Base-by-base conservation (phyloP, 2,797 vertebrate species). In the Neoniphon sammara region DNA sequence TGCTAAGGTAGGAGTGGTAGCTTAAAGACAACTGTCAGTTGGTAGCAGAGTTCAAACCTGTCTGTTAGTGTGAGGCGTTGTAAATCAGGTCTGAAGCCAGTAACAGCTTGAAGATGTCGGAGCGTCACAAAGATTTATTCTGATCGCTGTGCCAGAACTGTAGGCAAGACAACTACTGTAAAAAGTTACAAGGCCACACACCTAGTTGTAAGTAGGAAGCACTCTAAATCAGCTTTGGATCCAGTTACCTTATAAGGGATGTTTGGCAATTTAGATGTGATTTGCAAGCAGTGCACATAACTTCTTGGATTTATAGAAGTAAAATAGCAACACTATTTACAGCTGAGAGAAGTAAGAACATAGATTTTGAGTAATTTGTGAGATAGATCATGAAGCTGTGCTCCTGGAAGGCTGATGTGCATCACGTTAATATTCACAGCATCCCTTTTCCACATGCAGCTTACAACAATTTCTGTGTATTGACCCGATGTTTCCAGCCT, bases 91-190 rank as follows among this genome's bases (percentile, higher is more conserved):
- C 17, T 70, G 21, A 75, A 69, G 47, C 64, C 60, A 58, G 23
- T 60, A 46, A 62, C 25, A 0, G 12, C 42, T 66, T 58, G 34
- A 72, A 55, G 57, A 70, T 63, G 49, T 62, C 49, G 64, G 14
- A 18, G 75, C 59, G 84, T 88, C 77, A 78, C 9, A 66, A 20
- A 31, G 81, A 76, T 90, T 83, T 68, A 36, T 42, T 31, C 27
- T 82, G 75, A 79, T 85, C 85, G 81, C 25, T 10, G 2, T 83
- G 81, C 85, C 79, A 80, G 58, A 66, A 27, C n/a, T 55, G 77
- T 60, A 61, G 66, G 53, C 47, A 58, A 66, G 71, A 8, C 7
- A 27, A 65, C 20, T 31, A 27, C 31, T 25, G 21, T 60, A 63
- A 81, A 50, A 61, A 25, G 25, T 58, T 39, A 46, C 61, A 25